Evolutionary conservation across 1,140 invertebrate genomes (phyloP), one percentile per base, ranked within the genome.

Genomic region (Pteromalus puparum): DNA sequence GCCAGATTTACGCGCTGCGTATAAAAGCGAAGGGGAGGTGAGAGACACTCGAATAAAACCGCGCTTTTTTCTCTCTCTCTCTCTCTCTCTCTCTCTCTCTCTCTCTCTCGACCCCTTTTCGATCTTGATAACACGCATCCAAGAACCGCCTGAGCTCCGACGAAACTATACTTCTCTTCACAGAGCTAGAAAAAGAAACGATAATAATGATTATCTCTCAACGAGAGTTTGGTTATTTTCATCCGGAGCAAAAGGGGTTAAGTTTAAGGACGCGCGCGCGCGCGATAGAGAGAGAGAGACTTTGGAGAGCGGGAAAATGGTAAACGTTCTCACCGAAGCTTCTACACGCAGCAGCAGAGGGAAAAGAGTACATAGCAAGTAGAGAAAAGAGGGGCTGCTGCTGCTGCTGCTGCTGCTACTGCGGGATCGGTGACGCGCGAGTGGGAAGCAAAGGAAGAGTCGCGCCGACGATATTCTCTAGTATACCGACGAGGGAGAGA

Each of bases 191-290:
- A 7, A 42, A 10, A 42, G 38, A 42, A 42, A 42, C 30, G 30
- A 34, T 34, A 42, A 42, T 1, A 9, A 42, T 42, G 9, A 42
- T 67, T 2, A 26, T n/a, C 65, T 68, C 28, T 15, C 38, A 42
- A 42, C 9, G 38, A 42, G 38, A 34, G 3, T 42, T 42, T 42
- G 38, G 0, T 42, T 42, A 42, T 42, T 12, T 42, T 42, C 38
- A 42, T 42, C 38, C 38, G 38, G 38, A 38, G 70, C 73, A 86
- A 88, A 85, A 30, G 82, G 87, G 87, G 87, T 86, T 87, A 87
- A 90, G 87, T 89, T 89, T 89, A 89, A 88, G 89, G 85, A 89
- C 87, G 87, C 81, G 48, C 87, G 87, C 80, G 46, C n/a, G n/a
- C n/a, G n/a, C n/a, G n/a, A n/a, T n/a, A n/a, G n/a, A n/a, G n/a